Conservation (phyloP, 2,888 invertebrate species). For the Chrysodeixis includens region DNA sequence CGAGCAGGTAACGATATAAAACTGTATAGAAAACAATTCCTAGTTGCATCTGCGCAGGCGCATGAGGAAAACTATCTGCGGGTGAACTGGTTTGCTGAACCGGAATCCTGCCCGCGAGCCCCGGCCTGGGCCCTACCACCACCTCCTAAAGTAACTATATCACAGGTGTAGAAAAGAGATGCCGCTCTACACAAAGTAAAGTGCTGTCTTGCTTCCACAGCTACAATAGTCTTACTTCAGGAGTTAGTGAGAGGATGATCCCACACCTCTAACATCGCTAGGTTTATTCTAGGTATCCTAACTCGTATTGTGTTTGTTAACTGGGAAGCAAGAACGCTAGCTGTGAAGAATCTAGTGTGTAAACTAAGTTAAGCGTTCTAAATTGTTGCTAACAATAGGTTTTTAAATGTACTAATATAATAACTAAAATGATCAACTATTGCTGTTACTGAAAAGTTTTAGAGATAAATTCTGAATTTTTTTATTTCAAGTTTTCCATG, state of each 20-base stretch:
- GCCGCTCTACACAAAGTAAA: conserved; percentile 5
- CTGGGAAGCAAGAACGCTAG: background rate
- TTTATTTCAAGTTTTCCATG: no score
- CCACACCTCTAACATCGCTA: background rate
- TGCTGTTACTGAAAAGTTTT: no score
- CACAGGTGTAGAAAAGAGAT: background rate
- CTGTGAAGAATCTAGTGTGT: no score
- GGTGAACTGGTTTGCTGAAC: conserved; percentile 36
- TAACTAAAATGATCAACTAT: no score
- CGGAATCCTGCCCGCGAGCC: conserved; percentile 31
- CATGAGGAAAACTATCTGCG: conserved; percentile 37
- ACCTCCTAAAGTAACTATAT: no score
- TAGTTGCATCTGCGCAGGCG: conserved; percentile 23
- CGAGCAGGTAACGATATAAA: background rate
- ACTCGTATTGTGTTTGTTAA: background rate
- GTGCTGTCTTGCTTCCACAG: background rate
- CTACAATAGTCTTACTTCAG: no score
- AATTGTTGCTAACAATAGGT: background rate
- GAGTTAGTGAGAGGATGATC: background rate
- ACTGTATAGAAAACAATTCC: conserved; percentile 8
- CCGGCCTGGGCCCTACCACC: background rate
- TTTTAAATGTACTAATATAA: background rate
- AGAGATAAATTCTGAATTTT: no score
- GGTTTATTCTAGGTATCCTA: background rate
- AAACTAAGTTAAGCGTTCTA: background rate